Evolutionary conservation across 30 jellyfish, hydroid and myxozoan genomes (phyloP).

Genomic region (Nemopilema nomurai): DNA sequence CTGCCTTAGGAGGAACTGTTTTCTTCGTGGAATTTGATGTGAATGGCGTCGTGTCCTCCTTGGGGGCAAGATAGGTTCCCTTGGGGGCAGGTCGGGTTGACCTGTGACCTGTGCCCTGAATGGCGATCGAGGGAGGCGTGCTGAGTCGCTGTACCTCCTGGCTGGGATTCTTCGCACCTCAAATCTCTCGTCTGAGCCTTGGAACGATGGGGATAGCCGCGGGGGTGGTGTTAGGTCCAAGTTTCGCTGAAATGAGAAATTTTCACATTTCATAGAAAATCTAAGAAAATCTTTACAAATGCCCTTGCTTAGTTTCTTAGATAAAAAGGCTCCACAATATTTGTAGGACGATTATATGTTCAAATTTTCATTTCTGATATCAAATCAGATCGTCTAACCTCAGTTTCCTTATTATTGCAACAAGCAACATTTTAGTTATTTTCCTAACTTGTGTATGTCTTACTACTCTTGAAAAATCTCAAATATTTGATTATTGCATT

Average conservation of each 20-base stretch:
- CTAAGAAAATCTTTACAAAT: too few species aligned
- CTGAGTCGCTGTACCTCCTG: conserved; percentile 26
- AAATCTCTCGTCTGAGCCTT: conserved; percentile 42
- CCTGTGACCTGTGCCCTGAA: neutral
- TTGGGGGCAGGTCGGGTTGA: conserved; percentile 43
- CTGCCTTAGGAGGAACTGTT: neutral
- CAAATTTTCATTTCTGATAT: too few species aligned
- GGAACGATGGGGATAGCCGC: conserved; percentile 55
- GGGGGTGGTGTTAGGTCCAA: conserved; percentile 52
- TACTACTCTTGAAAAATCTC: too few species aligned
- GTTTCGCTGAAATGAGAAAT: conserved; percentile 6
- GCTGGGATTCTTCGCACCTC: neutral
- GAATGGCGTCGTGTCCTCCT: conserved; percentile 4
- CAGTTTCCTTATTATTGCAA: too few species aligned
- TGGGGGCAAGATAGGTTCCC: conserved; percentile 46
- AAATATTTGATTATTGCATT: too few species aligned
- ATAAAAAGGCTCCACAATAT: too few species aligned
- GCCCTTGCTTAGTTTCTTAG: too few species aligned
- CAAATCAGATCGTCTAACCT: too few species aligned
- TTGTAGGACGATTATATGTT: too few species aligned
- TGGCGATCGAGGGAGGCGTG: conserved; percentile 10
- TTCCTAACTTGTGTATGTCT: too few species aligned
- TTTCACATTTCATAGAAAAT: too few species aligned
- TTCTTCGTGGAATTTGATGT: neutral
- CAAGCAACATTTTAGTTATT: too few species aligned